These are phyloP conservation scores for Manacus vitellinus DNA, from an alignment of 2,113 vertebrate species.

Conservation along the genomic window DNA sequence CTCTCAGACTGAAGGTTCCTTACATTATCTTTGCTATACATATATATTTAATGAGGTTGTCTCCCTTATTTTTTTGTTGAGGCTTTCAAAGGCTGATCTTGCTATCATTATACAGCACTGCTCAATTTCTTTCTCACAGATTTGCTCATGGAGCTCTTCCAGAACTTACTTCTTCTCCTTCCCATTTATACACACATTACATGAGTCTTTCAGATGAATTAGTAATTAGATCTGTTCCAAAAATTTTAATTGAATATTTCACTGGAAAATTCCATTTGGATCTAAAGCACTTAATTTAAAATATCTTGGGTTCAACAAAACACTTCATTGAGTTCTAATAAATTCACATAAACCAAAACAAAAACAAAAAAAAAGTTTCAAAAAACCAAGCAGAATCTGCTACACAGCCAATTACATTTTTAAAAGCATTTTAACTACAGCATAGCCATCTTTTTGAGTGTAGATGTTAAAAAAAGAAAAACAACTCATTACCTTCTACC, in stretches of 20 bases:
- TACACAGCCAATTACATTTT: not conserved
- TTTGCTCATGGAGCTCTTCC: not conserved
- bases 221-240: not conserved
- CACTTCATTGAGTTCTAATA: not conserved
- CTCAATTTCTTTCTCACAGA: not conserved
- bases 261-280: not conserved
- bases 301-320: not conserved
- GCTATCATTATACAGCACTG: not conserved
- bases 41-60: not conserved
- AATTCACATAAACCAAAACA: not conserved
- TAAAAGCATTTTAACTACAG: not conserved
- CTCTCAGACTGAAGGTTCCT: not conserved
- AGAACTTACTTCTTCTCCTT: not conserved
- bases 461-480: not conserved
- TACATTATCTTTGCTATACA: not conserved
- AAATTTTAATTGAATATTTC: not conserved
- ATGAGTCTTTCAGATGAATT: not conserved
- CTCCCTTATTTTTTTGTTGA: not conserved
- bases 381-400: not conserved
- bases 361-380: not conserved
- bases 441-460: not conserved
- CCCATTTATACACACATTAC: not conserved
- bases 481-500: not conserved
- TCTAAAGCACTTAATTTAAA: not conserved
- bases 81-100: not conserved